Base-by-base conservation (phyloP, 2,888 invertebrate species). In the Desoria tigrina region DNA sequence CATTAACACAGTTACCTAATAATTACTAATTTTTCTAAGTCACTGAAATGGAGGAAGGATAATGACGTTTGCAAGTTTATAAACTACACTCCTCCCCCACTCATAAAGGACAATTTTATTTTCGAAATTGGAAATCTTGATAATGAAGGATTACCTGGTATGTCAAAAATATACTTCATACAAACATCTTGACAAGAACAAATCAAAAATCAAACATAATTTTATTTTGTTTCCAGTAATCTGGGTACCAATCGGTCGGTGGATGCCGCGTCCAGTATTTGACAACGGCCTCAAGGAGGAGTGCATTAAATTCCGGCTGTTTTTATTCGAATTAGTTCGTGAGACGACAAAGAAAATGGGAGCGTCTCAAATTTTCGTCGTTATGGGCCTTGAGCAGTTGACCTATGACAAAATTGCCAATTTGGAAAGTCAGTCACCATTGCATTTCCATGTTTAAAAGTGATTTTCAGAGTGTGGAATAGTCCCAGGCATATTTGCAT, bases 71-170 rank as follows among this genome's bases (percentile, higher is more conserved):
- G 55, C 21, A 60, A 59, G 26, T 68, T 62, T 49, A 26, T 57
- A 26, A 65, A 24, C 21, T 66, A 61, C 37, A 63, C 63, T 23
- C 63, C 45, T 26, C 65, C 63, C 23, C 45, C 42, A 18, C 45
- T 42, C 26, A 37, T 69, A 11, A 69, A 57, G 24, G 63, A 66
- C 23, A 65, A 69, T 26, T 69, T 69, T 53, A 61, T 66, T 6
- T 69, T 65, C 54, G 69, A 69, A 60, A 63, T 69, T 42, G 60
- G 65, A 59, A 58, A 58, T 27, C 32, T 45, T 18, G 69, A 66
- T 51, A 56, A 63, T 11, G 65, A 63, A 58, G 69, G 69, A 4
- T 56, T 65, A 32, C 69, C 69, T 50, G 68, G 68, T 68, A 65
- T 21, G 24, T 53, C 53, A 18, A 26, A 24, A 4, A 27, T 11